Evolutionary conservation across 2,888 invertebrate genomes (phyloP).

Genomic region (Metellina segmentata): DNA sequence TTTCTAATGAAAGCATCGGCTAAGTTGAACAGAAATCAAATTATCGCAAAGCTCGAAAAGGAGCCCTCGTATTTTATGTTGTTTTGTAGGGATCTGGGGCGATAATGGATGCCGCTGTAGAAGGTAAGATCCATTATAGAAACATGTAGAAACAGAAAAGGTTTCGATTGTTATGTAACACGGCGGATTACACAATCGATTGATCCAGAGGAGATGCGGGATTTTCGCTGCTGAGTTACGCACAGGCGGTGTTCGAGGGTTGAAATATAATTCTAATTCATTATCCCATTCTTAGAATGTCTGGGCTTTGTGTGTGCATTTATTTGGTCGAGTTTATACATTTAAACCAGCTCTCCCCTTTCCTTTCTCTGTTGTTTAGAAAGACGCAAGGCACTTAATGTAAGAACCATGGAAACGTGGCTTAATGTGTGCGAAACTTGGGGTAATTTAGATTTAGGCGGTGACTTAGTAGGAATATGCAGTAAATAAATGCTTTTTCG

Average conservation of each 20-base stretch:
- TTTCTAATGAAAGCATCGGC: neutral
- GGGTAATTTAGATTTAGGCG: no score
- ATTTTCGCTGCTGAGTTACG: neutral
- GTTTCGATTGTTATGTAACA: constrained; percentile 13
- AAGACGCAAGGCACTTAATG: no score
- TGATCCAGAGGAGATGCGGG: neutral
- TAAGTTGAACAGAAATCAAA: constrained; percentile 15
- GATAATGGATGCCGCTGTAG: neutral
- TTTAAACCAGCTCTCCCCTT: no score
- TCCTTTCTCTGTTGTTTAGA: no score
- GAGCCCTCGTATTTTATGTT: no score
- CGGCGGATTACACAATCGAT: constrained; percentile 18
- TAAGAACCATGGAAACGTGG: no score
- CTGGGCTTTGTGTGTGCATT: neutral
- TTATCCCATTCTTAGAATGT: neutral
- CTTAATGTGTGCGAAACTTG: no score
- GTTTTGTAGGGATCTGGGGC: no score
- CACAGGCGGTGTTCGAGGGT: neutral
- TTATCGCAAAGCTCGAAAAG: constrained; percentile 3
- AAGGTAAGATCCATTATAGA: neutral
- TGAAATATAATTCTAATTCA: constrained; percentile 33
- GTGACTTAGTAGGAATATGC: no score
- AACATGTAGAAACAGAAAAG: neutral
- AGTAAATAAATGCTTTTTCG: no score
- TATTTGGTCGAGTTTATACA: neutral